These are phyloP conservation scores for silkworm (Bombyx mori) DNA, from an alignment of 1,140 invertebrate genomes.

Conservation along the genomic window DNA sequence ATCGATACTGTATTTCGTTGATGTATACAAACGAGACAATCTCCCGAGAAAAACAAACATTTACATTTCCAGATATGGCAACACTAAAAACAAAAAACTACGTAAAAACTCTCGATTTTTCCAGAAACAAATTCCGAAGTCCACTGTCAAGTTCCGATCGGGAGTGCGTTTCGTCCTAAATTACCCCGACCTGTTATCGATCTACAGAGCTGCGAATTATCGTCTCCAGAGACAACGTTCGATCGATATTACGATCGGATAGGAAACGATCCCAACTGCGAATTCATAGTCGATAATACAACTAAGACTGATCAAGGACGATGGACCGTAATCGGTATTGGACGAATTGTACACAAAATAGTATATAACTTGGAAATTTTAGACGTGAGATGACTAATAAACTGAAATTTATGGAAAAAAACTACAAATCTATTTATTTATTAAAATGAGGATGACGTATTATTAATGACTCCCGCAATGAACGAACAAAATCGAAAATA, in stretches of 20 bases:
- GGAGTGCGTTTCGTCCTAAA: constrained; percentile 27
- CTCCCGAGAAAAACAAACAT: neutral
- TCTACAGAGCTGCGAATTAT: constrained; percentile 38
- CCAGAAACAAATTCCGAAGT: constrained; percentile 7
- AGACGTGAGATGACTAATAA: no score
- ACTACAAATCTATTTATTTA: no score
- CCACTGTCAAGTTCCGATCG: constrained; percentile 2
- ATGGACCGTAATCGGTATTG: constrained; percentile 45
- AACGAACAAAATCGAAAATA: no score
- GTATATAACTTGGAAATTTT: neutral
- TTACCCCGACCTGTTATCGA: constrained; percentile 32
- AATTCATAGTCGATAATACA: constrained; percentile 33
- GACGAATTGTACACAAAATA: constrained; percentile 37
- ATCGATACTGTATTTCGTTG: neutral
- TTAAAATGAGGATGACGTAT: no score
- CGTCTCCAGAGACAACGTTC: constrained; percentile 25
- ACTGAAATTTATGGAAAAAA: no score
- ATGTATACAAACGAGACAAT: neutral
- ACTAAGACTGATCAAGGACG: constrained; percentile 33
- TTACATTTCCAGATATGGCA: neutral
- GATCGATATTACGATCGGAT: constrained; percentile 37
- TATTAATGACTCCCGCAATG: no score
- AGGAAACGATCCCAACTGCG: constrained; percentile 26
- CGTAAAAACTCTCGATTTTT: neutral
- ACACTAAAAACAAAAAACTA: neutral